Evolutionary conservation across 2,888 invertebrate species (phyloP), one percentile per base, ranked within the genome.

Genomic region (Cataglyphis cursor): DNA sequence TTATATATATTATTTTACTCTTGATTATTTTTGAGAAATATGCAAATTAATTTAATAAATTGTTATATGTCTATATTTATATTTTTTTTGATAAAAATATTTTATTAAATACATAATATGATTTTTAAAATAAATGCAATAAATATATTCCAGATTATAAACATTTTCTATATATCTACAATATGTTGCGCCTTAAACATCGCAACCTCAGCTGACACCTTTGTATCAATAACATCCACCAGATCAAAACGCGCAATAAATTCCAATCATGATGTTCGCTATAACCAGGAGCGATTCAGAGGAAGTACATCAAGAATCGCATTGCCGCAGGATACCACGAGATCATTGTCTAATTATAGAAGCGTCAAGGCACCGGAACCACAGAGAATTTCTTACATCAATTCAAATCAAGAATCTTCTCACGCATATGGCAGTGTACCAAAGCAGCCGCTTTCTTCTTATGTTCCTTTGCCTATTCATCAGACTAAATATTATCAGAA

Each of bases 121-220:
- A 66, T 28, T 1, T 57, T 10, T 28, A 66, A 66, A 48, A 48
- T 24, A 18, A 44, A 31, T 21, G 57, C 59, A 44, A 3, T 24
- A 21, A 81, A 61, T 41, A 44, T 64, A 38, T 88, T 88, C 1
- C 87, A 89, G 89, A 81, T 88, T 35, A 0, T 87, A 28, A 73
- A 75, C 41, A n/a, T 64, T 12, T n/a, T 82, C 15, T 44, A 83
- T 9, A 10, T 82, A 59, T 31, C 75, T 24, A n/a, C 80, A 31
- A n/a, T 87, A 70, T 84, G 65, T 10, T 38, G 57, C 15, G 57
- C 85, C 5, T 31, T 81, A 78, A 85, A 10, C 21, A 28, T 18
- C 12, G 59, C 59, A 18, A 48, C 35, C 12, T 61, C 72, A 48
- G 48, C 31, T 35, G 48, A 9, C 18, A 10, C 68, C 24, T 54